Percentiles rank a stretch among this genome's conserved stretches.
These are phyloP conservation scores for Hirundo rustica DNA, from an alignment of 2,797 vertebrate genomes.

Conservation along the genomic window DNA sequence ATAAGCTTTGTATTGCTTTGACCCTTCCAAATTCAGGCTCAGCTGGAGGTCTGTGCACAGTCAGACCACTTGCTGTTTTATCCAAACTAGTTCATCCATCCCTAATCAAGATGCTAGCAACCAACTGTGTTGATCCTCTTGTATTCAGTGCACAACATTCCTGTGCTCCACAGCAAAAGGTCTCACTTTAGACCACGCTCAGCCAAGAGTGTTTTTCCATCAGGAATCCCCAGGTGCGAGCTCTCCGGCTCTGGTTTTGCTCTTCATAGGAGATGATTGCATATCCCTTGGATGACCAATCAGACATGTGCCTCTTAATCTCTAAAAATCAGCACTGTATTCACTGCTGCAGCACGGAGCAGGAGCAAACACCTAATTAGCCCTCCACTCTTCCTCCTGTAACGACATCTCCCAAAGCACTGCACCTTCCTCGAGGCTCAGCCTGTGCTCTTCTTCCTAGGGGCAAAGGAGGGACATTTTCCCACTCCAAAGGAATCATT, in stretches of 20 bases:
- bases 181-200: constrained; percentile 21
- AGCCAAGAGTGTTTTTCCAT: constrained; percentile 38
- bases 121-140: constrained; percentile 55
- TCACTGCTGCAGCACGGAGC: not conserved
- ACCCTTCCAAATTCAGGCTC: constrained; percentile 44
- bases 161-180: not conserved
- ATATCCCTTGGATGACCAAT: not conserved
- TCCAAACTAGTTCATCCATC: constrained; percentile 22
- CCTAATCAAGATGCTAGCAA: constrained; percentile 32
- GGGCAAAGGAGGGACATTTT: not conserved
- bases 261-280: not conserved
- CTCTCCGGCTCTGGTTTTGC: not conserved
- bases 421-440: not conserved
- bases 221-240: constrained; percentile 10
- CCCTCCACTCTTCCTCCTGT: not conserved
- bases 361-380: not conserved
- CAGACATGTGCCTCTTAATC: not conserved
- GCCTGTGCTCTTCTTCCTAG: not conserved
- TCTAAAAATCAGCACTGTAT: not conserved
- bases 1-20: not conserved
- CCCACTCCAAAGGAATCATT: not conserved
- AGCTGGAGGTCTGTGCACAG: constrained; percentile 3
- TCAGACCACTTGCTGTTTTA: constrained; percentile 54
- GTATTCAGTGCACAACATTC: not conserved
- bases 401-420: not conserved